Evolutionary conservation across 2,888 invertebrate genomes (phyloP), one percentile per base, ranked within the genome.

Genomic region (Neoascia interrupta): DNA sequence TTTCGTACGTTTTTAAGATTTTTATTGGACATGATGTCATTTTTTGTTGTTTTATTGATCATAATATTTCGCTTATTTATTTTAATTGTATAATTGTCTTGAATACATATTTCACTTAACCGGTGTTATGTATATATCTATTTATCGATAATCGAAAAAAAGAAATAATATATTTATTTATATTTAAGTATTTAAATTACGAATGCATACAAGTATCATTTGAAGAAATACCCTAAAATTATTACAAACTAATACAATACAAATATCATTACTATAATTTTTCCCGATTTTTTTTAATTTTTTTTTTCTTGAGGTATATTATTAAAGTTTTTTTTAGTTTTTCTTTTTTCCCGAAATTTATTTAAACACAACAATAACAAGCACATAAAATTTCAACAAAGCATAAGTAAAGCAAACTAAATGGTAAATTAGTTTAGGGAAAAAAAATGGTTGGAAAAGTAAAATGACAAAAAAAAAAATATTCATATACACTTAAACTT

Each of bases 191-290:
- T 64, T 72, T 66, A 72, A 79, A 56, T 79, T 72, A 79, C 70
- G 79, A 79, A 79, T 72, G 54, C 70, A 69, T 51, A 53, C 53
- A 69, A 75, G 69, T 69, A 75, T 69, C 56, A 49, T 75, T 70
- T 76, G 58, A 70, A 70, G 76, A 64, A 58, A 64, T 66, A 79
- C 66, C 72, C 72, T 72, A 79, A 72, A 64, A 66, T 54, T 66
- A 61, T 79, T 79, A 72, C 66, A 72, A 66, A 79, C 79, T 79
- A 72, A 61, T 72, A 74, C 47, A 72, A 76, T 79, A 72, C 66
- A 58, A 72, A 72, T 72, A 66, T 72, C 64, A 60, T 79, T 66
- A 63, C 51, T 64, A 76, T 45, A 64, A 63, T 53, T 51, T 34
- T 45, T 56, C 41, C 66, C 58, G 58, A 51, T 64, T 49, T 60